Conservation (phyloP, 2,113 vertebrate genomes). For the Rana temporaria region DNA sequence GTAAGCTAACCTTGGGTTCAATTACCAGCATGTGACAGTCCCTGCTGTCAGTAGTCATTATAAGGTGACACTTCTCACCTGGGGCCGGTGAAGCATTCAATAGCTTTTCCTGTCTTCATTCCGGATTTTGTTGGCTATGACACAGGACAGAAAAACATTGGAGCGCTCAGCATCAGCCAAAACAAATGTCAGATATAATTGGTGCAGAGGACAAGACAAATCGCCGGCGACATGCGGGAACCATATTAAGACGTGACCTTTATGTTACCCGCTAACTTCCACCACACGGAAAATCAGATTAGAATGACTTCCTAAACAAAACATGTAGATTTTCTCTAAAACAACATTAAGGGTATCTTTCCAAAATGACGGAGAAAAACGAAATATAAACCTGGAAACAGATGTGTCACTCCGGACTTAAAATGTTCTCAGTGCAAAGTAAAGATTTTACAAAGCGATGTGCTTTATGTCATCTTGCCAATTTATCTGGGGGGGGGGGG, state of each 20-base stretch:
- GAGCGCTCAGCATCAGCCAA: conserved; percentile 13
- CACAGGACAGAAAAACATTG: conserved; percentile 28
- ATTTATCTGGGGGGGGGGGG: no score
- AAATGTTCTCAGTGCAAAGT: no score
- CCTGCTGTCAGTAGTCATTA: no score
- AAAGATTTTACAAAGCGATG: no score
- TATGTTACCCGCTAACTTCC: conserved; percentile 8
- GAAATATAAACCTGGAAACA: background rate
- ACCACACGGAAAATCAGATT: background rate
- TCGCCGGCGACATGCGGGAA: background rate
- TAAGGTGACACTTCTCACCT: conserved; percentile 70
- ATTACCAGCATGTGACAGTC: no score
- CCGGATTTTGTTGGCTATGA: conserved; percentile 78
- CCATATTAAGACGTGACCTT: conserved; percentile 22
- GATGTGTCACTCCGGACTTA: background rate
- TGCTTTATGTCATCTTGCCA: no score
- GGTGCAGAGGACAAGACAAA: background rate
- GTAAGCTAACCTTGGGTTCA: no score
- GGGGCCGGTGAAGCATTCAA: conserved; percentile 78
- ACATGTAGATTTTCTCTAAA: background rate
- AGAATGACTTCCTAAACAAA: background rate
- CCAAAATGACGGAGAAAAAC: background rate
- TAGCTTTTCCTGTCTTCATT: conserved; percentile 74
- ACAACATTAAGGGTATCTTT: background rate
- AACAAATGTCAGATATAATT: conserved; percentile 48